phyloP scores from a whole-genome alignment of 2,888 invertebrate species.

The Taphrorychus bicolor region DNA sequence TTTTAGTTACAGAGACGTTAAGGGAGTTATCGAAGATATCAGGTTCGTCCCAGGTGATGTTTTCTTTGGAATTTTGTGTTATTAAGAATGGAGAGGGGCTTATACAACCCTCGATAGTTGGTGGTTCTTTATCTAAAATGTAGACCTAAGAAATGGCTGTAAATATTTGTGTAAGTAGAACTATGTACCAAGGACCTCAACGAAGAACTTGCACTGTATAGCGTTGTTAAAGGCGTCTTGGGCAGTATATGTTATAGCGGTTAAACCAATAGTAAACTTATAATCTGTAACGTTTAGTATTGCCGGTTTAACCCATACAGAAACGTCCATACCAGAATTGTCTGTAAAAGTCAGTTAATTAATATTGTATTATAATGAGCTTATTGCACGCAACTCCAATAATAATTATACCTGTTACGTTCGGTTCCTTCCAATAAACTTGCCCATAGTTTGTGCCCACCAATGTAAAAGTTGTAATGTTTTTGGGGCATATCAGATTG shows the following conservation, averaged over 20 bases:
- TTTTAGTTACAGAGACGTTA: constrained; percentile 54
- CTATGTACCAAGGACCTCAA: constrained; percentile 63
- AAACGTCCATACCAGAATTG: constrained; percentile 65
- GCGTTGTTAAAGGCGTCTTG: constrained; percentile 68
- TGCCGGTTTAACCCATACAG: constrained; percentile 67
- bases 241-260: constrained; percentile 67
- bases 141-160: too few relatives aligned
- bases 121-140: constrained; percentile 67
- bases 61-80: constrained; percentile 52
- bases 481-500: constrained; percentile 64
- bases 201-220: constrained; percentile 67
- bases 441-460: constrained; percentile 63
- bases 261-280: constrained; percentile 66
- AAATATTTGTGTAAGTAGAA: not conserved
- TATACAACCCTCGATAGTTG: constrained; percentile 66
- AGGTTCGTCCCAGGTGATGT: constrained; percentile 68
- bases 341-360: constrained; percentile 55
- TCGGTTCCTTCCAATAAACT: constrained; percentile 62
- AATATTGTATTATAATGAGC: too few relatives aligned
- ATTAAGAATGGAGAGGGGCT: constrained; percentile 64
- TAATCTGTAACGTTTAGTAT: constrained; percentile 59
- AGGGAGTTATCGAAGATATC: constrained; percentile 66
- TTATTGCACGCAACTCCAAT: not conserved
- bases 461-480: constrained; percentile 60
- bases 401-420: constrained; percentile 51